Evolutionary conservation across 2,888 invertebrate genomes (phyloP).

Genomic region (Eurytoma californica): DNA sequence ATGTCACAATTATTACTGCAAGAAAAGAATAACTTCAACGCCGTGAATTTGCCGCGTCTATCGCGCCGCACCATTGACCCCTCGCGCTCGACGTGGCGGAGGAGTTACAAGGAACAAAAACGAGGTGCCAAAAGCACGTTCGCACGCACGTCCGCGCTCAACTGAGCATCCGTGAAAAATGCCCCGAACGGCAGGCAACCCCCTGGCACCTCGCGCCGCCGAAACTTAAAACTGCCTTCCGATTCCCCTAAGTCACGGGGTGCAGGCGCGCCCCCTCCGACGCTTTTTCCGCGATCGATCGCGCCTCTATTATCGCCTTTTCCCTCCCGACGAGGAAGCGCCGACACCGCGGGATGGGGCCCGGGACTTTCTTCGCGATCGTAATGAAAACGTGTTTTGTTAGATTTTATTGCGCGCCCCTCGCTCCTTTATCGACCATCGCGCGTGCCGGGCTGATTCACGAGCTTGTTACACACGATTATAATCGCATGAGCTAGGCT

Average conservation of each 20-base stretch:
- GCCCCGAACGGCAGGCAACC: slow-evolving; percentile 4
- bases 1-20: too few species aligned
- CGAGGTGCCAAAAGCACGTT: neutral
- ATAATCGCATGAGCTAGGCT: neutral
- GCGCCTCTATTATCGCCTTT: slow-evolving; percentile 38
- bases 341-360: too few species aligned
- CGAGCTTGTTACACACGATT: slow-evolving; percentile 12
- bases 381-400: slow-evolving; percentile 38
- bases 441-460: slow-evolving; percentile 9
- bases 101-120: neutral
- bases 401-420: slow-evolving; percentile 31
- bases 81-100: neutral
- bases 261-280: neutral
- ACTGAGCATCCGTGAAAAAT: slow-evolving; percentile 36
- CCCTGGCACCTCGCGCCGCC: neutral
- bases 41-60: too few species aligned
- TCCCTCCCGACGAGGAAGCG: neutral
- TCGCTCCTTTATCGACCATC: slow-evolving; percentile 4
- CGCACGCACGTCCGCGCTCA: slow-evolving; percentile 30
- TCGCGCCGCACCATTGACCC: too few species aligned
- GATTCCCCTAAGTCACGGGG: slow-evolving; percentile 7
- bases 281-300: neutral
- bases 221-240: slow-evolving; percentile 25
- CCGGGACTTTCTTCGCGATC: neutral
- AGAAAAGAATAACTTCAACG: too few species aligned